phyloP scores from a whole-genome alignment of 1,140 invertebrate species.

The Linepithema humile region DNA sequence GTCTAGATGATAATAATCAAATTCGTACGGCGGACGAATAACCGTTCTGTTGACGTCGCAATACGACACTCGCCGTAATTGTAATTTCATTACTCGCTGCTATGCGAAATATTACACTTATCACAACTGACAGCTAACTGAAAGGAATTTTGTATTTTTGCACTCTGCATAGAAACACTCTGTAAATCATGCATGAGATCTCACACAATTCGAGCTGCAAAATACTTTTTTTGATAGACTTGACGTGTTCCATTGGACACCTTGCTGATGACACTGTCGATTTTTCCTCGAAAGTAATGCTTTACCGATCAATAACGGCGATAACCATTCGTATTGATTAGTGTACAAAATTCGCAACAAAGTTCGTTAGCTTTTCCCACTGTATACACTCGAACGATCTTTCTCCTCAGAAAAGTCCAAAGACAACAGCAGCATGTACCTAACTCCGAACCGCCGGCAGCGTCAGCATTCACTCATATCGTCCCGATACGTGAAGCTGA shows the following conservation, averaged over 20 bases:
- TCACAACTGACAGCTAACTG: too few relatives aligned
- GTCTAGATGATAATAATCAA: neutral
- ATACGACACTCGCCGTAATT: neutral
- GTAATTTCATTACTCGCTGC: neutral
- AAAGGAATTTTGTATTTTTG: too few relatives aligned
- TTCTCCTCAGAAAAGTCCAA: slow-evolving; percentile 65
- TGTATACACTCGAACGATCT: slow-evolving; percentile 4
- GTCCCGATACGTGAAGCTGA: slow-evolving; percentile 58
- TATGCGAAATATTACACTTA: neutral
- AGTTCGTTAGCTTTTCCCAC: too few relatives aligned
- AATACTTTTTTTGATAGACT: neutral
- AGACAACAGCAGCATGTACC: slow-evolving; percentile 71
- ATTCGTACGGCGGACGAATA: neutral
- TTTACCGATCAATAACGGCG: neutral
- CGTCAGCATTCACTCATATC: slow-evolving; percentile 72
- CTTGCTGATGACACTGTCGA: neutral
- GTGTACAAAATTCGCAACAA: too few relatives aligned
- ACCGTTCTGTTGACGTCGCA: neutral
- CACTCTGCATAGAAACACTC: too few relatives aligned
- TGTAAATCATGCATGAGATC: neutral
- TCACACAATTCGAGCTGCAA: neutral
- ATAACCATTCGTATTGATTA: neutral
- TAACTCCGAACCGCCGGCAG: slow-evolving; percentile 68
- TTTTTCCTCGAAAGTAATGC: neutral
- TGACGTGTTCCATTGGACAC: neutral